Conservation (phyloP, 2,888 invertebrate genomes). For the Tachina lurida region DNA sequence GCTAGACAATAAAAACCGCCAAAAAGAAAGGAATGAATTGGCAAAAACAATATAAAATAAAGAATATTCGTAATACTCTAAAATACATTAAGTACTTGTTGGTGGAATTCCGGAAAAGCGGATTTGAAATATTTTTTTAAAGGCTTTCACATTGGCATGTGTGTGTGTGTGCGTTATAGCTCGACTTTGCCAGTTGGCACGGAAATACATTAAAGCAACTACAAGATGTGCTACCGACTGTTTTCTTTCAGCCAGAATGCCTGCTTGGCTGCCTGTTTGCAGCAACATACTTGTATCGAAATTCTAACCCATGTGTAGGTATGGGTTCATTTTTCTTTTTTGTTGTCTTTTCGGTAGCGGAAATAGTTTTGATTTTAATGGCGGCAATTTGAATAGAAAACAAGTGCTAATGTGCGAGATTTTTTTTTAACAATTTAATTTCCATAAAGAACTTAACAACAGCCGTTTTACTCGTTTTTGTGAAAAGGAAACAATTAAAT, state of each 20-base stretch:
- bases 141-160: conserved; percentile 21
- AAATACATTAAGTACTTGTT: conserved; percentile 59
- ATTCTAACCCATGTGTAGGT: too few relatives aligned
- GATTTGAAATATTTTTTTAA: conserved; percentile 63
- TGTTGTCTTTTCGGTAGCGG: conserved; percentile 59
- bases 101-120: conserved; percentile 65
- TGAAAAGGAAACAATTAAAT: conserved; percentile 65
- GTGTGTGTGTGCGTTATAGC: conserved; percentile 20
- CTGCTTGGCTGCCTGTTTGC: not conserved
- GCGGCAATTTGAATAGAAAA: conserved; percentile 67
- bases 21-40: conserved; percentile 45
- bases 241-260: not conserved
- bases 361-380: conserved; percentile 71
- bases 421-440: conserved; percentile 64
- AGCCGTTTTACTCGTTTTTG: conserved; percentile 33
- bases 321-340: too few relatives aligned
- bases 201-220: conserved; percentile 47
- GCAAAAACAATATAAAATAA: not conserved
- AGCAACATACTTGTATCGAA: too few relatives aligned
- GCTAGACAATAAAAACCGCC: conserved; percentile 69
- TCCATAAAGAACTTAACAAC: conserved; percentile 56
- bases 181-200: conserved; percentile 59
- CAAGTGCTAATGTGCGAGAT: conserved; percentile 70
- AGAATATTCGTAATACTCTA: conserved; percentile 46
- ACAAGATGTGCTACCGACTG: not conserved